Evolutionary conservation across 2,888 invertebrate genomes (phyloP), one percentile per base, ranked within the genome.

Genomic region (Gastrophysa polygoni): DNA sequence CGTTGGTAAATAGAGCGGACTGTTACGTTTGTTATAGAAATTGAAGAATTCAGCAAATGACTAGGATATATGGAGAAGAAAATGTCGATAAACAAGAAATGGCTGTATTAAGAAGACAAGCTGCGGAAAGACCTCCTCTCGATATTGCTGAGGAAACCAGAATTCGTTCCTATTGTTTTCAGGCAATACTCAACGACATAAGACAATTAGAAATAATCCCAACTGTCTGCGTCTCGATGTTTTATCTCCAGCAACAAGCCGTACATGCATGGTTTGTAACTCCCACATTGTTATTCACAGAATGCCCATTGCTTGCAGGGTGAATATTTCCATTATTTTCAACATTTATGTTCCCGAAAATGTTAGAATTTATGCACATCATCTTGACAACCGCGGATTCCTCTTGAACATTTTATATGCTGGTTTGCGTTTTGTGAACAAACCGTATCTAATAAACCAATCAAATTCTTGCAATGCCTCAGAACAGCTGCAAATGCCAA

Each of bases 251-350:
- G 47, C 47, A 47, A 20, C 47, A 20, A 17, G 47, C 20, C 47
- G 47, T 47, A 47, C 47, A 7, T 47, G 47, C 47, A 47, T 47
- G 47, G 20, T 20, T 47, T 47, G 47, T 47, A 47, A 47, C 20
- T 47, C 47, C 47, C 6, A 47, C 47, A 47, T 47, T 20, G 7
- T 20, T 47, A 47, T 47, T 47, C 47, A 47, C 47, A 47, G 47
- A 47, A 47, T 47, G 20, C 6, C 18, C 47, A 47, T 47, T 8
- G 47, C 18, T n/a, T 47, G 47, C 20, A 47, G 14, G 16, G 46
- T 46, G 46, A 46, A 46, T 46, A 46, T 46, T 46, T 46, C 10
- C 47, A 47, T 47, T 20, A 47, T 47, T 47, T 47, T 20, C 14
- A 47, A 47, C 47, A 47, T 47, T 20, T 14, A 2, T 44, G 16